A percentile compares a stretch with the other conserved stretches of the same genome.
Conservation (phyloP, 1,140 invertebrate genomes). For the Vanessa atalanta region DNA sequence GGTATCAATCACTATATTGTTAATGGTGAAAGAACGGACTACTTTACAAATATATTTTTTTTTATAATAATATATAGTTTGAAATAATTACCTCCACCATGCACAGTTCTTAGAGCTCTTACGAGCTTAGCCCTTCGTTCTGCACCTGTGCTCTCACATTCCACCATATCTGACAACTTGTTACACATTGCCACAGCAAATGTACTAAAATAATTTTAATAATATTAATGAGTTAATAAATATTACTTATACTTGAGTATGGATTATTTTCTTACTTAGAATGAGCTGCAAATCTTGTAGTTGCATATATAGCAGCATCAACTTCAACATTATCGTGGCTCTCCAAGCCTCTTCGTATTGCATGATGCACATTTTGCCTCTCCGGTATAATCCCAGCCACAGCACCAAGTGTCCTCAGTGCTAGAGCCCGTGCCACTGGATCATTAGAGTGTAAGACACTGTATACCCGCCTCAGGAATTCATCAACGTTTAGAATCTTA, state of each 20-base stretch:
- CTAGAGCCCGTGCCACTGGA: constrained; percentile 95
- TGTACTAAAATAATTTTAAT: constrained; percentile 81
- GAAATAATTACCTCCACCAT: constrained; percentile 84
- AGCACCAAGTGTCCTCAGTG: constrained; percentile 93
- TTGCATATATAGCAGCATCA: constrained; percentile 97
- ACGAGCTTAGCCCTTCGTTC: constrained; percentile 95
- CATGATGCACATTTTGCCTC: constrained; percentile 96
- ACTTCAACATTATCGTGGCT: constrained; percentile 97
- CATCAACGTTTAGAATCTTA: constrained; percentile 98
- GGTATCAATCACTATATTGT: too few species aligned
- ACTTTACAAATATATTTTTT: too few species aligned
- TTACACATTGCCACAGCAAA: constrained; percentile 98
- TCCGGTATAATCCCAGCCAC: constrained; percentile 96
- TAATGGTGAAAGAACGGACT: too few species aligned
- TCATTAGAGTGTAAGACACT: constrained; percentile 98
- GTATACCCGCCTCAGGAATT: constrained; percentile 96
- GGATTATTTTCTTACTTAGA: constrained; percentile 85
- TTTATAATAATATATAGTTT: background rate
- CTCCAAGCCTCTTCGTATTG: constrained; percentile 94
- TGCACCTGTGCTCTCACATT: constrained; percentile 93
- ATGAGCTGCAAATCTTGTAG: constrained; percentile 94
- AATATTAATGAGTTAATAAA: background rate
- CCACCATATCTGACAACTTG: constrained; percentile 97
- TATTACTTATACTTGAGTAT: background rate
- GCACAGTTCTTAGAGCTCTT: constrained; percentile 95